Evolutionary conservation across 2,888 invertebrate genomes (phyloP).

Genomic region (Acleris emargana): DNA sequence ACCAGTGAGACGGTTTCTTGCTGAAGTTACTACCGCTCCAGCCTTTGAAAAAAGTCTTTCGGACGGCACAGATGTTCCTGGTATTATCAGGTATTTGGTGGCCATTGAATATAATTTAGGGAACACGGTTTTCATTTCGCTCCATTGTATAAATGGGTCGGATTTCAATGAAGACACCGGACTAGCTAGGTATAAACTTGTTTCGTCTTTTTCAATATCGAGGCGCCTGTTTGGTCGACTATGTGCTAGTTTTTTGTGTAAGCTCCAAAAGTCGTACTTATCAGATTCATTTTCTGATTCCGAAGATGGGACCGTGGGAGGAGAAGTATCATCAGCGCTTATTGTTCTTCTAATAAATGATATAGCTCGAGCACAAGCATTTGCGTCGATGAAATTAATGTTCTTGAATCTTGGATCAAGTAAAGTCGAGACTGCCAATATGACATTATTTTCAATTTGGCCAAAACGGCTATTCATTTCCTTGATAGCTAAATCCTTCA

Average conservation of each 20-base stretch:
- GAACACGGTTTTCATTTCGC: too few species aligned
- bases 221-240: not conserved
- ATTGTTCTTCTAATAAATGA: conserved; percentile 39
- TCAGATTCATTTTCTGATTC: conserved; percentile 31
- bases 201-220: too few species aligned
- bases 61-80: too few species aligned
- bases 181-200: too few species aligned
- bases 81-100: too few species aligned
- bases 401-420: conserved; percentile 41
- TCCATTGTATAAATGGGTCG: too few species aligned
- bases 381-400: conserved; percentile 39
- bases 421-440: conserved; percentile 39
- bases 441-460: conserved; percentile 39
- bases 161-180: too few species aligned
- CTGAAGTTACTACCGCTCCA: too few species aligned
- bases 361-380: conserved; percentile 39
- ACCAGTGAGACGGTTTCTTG: too few species aligned
- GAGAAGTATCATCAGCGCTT: conserved; percentile 3
- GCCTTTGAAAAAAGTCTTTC: too few species aligned
- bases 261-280: conserved; percentile 38
- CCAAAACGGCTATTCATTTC: conserved; percentile 40
- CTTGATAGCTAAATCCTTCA: conserved; percentile 17
- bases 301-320: conserved; percentile 10
- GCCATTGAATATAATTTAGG: too few species aligned
- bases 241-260: conserved; percentile 38